These are phyloP conservation scores for Paralichthys olivaceus DNA, from an alignment of 2,113 vertebrate species.

Conservation along the genomic window DNA sequence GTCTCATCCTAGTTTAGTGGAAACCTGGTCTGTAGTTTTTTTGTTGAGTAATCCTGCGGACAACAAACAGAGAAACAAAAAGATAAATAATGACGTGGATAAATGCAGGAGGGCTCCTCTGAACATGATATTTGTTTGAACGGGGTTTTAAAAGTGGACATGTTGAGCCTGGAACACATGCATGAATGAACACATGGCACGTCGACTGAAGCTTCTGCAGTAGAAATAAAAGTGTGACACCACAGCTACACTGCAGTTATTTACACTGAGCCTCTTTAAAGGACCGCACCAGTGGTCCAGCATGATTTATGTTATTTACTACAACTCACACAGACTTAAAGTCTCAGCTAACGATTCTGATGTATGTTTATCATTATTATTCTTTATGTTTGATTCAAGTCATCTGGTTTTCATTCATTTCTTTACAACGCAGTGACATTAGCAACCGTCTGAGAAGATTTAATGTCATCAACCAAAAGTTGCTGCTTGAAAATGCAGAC, in stretches of 20 bases:
- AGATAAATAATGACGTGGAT: too few species aligned
- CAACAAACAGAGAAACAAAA: too few species aligned
- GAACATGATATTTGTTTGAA: background rate
- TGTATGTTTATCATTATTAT: too few species aligned
- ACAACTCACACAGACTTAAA: background rate
- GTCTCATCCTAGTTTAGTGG: too few species aligned
- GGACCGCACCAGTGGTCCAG: background rate
- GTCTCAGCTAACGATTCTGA: background rate
- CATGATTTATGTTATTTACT: background rate
- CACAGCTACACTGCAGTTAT: background rate
- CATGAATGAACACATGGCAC: background rate
- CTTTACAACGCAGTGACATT: background rate
- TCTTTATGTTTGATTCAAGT: too few species aligned
- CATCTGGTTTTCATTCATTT: background rate
- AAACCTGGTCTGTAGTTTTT: too few species aligned
- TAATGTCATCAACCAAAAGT: background rate
- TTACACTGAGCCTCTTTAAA: conserved; percentile 1
- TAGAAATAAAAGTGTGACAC: background rate
- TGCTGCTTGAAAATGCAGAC: background rate
- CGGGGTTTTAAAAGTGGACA: background rate
- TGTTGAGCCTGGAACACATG: background rate
- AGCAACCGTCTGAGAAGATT: background rate
- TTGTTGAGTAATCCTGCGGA: too few species aligned
- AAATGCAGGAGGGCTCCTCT: too few species aligned
- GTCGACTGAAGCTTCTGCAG: background rate